Conservation (phyloP, 2,113 vertebrate genomes). For the Misgurnus mizolepis region DNA sequence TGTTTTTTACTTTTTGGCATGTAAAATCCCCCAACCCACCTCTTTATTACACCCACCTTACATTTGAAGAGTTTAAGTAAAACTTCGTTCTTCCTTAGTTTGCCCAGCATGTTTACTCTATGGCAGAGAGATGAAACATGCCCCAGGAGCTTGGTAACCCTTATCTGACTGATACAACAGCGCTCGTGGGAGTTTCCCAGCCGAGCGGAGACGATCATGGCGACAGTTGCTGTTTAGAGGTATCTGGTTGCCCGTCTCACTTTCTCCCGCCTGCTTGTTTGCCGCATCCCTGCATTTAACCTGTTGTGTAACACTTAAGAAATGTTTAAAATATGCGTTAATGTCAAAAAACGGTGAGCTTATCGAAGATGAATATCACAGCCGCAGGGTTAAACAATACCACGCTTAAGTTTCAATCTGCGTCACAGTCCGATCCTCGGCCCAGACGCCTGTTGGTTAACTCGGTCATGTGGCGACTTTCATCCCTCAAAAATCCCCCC, state of each 20-base stretch:
- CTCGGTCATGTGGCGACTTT: constrained; percentile 28
- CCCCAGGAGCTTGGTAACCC: constrained; percentile 30
- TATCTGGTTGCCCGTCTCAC: constrained; percentile 68
- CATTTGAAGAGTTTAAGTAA: no score
- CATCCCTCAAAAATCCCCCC: constrained; percentile 44
- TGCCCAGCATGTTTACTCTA: constrained; percentile 49
- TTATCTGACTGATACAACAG: constrained; percentile 57
- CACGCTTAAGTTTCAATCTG: constrained; percentile 19
- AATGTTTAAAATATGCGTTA: constrained; percentile 66
- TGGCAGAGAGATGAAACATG: constrained; percentile 56
- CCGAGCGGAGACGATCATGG: constrained; percentile 36
- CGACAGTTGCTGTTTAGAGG: constrained; percentile 63
- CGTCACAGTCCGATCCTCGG: constrained; percentile 28
- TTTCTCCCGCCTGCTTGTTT: constrained; percentile 66
- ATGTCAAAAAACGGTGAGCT: neutral
- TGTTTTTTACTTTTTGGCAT: neutral
- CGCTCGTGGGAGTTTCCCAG: constrained; percentile 47
- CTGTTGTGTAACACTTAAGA: constrained; percentile 76
- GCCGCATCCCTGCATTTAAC: constrained; percentile 66
- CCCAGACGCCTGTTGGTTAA: constrained; percentile 26
- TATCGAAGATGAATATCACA: neutral
- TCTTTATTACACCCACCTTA: constrained; percentile 32
- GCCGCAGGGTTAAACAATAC: neutral
- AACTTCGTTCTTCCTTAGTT: neutral
- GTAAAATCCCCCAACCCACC: constrained; percentile 20